phyloP scores from a whole-genome alignment of 2,888 invertebrate genomes.

The Chironomus tentans region DNA sequence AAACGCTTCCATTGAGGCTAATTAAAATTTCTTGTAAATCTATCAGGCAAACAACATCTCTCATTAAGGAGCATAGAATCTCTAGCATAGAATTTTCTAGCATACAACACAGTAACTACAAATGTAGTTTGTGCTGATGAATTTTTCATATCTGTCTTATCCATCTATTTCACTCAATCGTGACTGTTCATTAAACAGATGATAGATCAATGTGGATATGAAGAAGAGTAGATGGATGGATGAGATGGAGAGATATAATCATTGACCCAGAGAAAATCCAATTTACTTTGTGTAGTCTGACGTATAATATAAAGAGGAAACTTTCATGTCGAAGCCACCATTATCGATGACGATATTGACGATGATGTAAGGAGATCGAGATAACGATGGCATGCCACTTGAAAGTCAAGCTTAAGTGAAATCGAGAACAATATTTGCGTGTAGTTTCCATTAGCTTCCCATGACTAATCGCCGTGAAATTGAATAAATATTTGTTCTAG shows the following conservation, averaged over 20 bases:
- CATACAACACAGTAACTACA: too few species aligned
- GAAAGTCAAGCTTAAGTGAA: too few species aligned
- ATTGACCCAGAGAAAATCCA: conserved; percentile 12
- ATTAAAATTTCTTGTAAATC: too few species aligned
- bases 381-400: not conserved
- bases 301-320: too few species aligned
- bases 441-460: not conserved
- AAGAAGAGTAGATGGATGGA: not conserved
- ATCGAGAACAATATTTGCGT: not conserved
- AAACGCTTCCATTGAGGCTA: too few species aligned
- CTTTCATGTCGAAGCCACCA: too few species aligned
- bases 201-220: not conserved
- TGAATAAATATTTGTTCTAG: not conserved
- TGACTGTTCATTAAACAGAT: conserved; percentile 10
- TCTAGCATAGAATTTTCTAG: too few species aligned
- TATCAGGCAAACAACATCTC: too few species aligned
- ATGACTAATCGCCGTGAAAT: conserved; percentile 7
- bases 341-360: too few species aligned
- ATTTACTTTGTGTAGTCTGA: not conserved
- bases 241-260: not conserved
- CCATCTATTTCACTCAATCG: not conserved
- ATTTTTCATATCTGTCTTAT: not conserved
- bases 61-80: too few species aligned
- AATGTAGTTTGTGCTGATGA: not conserved
- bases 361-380: not conserved